These are phyloP conservation scores for Peromyscus eremicus DNA, from an alignment of 2,797 vertebrate species.

Conservation along the genomic window DNA sequence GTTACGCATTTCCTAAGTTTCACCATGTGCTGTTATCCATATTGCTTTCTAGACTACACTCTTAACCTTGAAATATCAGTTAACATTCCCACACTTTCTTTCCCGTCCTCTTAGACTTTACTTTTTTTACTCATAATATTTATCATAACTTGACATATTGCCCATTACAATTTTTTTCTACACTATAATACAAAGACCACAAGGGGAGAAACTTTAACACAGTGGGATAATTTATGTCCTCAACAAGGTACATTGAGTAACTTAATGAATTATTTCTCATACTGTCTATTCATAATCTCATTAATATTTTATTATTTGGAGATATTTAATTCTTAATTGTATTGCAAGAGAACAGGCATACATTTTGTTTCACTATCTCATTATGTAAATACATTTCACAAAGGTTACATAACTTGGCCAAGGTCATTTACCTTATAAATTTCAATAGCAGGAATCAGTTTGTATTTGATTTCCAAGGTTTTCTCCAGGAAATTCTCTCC, in stretches of 20 bases:
- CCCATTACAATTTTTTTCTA: neutral
- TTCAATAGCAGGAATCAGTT: neutral
- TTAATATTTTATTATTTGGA: slow-evolving; percentile 22
- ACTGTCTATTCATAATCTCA: neutral
- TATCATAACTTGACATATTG: neutral
- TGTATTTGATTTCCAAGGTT: neutral
- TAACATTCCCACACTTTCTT: neutral
- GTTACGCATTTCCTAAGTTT: neutral
- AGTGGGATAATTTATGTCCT: neutral
- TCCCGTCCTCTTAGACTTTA: neutral
- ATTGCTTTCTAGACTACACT: neutral
- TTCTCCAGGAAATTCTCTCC: neutral
- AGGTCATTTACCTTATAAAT: neutral
- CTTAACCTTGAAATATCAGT: neutral
- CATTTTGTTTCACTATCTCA: neutral
- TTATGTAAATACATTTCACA: neutral
- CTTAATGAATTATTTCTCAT: neutral
- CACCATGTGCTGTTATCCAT: neutral
- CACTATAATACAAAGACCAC: neutral
- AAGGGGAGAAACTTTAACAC: neutral
- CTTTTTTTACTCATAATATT: neutral
- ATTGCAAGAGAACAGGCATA: neutral
- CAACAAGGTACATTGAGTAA: neutral
- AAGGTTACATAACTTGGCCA: neutral
- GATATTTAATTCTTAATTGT: slow-evolving; percentile 34